Base-by-base conservation (phyloP, 2,888 invertebrate genomes). In the Sycophila texana region DNA sequence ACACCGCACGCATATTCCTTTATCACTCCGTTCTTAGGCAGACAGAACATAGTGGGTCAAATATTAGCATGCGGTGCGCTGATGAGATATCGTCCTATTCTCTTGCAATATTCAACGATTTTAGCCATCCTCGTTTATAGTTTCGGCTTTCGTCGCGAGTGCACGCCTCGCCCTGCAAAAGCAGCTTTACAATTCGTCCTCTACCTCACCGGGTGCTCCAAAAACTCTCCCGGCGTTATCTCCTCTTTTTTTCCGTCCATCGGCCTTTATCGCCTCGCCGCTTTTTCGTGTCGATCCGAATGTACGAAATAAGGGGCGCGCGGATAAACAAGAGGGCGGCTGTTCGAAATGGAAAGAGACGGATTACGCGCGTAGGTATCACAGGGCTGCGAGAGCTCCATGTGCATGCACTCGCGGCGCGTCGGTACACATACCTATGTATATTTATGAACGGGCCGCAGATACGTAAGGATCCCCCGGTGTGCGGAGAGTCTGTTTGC, bases 361-460 rank as follows among this genome's bases (percentile, higher is more conserved):
- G 53, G 16, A 53, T 53, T 63, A 63, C 18, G 61, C 39, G 39
- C 39, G n/a, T 39, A 63, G 18, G 63, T 47, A 63, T 39, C 39
- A 5, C 26, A 18, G 18, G 60, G 7, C 2, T 18, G 39, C 39
- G 39, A 63, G 3, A 63, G 47, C n/a, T n/a, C 1, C 53, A 16
- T 14, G 0, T n/a, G 39, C 39, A 39, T 10, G 10, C 39, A 39
- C 26, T 10, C 10, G 7, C 39, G 39, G 47, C 51, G 63, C 39
- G 39, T 63, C 47, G n/a, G 63, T 63, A 63, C 18, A 63, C 57
- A 18, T n/a, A 16, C 20, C 58, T 71, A 71, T 71, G 71, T 71
- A 49, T 71, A 71, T 71, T 71, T 71, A 71, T 71, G 71, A 71
- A 60, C n/a, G 13, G 47, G 3, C n/a, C n/a, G 47, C 14, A 53